Evolutionary conservation across 92 coral and sea anemone genomes (phyloP).

Genomic region (Porites evermanni): DNA sequence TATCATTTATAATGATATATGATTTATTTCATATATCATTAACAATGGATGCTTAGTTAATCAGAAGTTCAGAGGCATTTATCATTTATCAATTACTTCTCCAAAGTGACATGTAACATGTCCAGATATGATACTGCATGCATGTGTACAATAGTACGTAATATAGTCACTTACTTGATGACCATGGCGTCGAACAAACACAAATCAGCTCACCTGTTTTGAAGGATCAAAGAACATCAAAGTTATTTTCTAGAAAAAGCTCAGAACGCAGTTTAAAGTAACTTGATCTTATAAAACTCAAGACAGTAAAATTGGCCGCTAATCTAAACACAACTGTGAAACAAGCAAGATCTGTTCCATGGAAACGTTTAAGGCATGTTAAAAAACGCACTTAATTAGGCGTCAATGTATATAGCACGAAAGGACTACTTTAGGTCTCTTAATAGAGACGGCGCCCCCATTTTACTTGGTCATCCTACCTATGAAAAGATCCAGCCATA

Average conservation of each 20-base stretch:
- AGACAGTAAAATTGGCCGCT: background rate
- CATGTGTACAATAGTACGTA: background rate
- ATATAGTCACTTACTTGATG: conserved; percentile 12
- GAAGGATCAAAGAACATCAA: background rate
- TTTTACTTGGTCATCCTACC: too few relatives aligned
- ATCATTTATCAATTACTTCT: too few relatives aligned
- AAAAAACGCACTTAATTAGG: background rate
- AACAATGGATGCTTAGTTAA: too few relatives aligned
- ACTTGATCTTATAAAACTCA: background rate
- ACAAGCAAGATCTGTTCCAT: background rate
- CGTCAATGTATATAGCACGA: too few relatives aligned
- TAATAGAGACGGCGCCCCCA: too few relatives aligned
- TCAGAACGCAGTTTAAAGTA: too few relatives aligned
- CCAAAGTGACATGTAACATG: too few relatives aligned
- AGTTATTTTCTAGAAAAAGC: background rate
- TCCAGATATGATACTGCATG: background rate
- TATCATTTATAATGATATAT: too few relatives aligned
- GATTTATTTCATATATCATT: too few relatives aligned
- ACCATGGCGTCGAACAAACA: conserved; percentile 15
- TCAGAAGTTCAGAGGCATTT: too few relatives aligned
- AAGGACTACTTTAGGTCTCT: too few relatives aligned
- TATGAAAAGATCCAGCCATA: too few relatives aligned
- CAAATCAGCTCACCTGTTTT: background rate
- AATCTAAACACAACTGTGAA: background rate
- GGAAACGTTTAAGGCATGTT: background rate